These are phyloP conservation scores for Danaus plexippus DNA, from an alignment of 1,140 invertebrate genomes.

Conservation along the genomic window DNA sequence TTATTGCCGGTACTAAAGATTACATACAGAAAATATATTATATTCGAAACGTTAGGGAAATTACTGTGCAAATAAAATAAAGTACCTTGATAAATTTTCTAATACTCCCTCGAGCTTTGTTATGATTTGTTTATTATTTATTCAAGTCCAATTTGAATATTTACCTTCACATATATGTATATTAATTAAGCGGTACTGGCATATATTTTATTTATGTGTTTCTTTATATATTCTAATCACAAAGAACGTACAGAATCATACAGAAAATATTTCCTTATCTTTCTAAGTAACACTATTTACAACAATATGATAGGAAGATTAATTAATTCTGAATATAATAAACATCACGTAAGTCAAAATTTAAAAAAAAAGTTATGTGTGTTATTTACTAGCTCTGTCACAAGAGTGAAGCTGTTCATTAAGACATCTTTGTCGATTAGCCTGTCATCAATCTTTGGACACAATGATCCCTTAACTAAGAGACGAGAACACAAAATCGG, in stretches of 20 bases:
- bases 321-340: too few relatives aligned
- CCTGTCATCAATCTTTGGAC: constrained; percentile 53
- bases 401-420: constrained; percentile 25
- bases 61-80: constrained; percentile 33
- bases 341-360: too few relatives aligned
- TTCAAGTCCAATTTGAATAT: constrained; percentile 48
- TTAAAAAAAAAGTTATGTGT: too few relatives aligned
- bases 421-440: constrained; percentile 45
- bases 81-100: constrained; percentile 23
- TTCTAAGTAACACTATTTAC: too few relatives aligned
- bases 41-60: constrained; percentile 23
- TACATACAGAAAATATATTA: background rate
- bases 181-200: too few relatives aligned
- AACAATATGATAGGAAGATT: too few relatives aligned
- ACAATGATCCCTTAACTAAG: constrained; percentile 56
- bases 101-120: constrained; percentile 32
- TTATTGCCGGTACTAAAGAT: too few relatives aligned
- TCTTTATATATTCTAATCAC: too few relatives aligned
- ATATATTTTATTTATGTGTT: too few relatives aligned
- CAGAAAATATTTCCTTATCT: too few relatives aligned
- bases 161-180: constrained; percentile 13
- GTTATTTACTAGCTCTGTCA: constrained; percentile 5
- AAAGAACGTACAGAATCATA: too few relatives aligned
- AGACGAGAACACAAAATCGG: constrained; percentile 42
- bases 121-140: constrained; percentile 53